Conservation (phyloP, 2,113 vertebrate genomes). For the Illadopsis cleaveri region DNA sequence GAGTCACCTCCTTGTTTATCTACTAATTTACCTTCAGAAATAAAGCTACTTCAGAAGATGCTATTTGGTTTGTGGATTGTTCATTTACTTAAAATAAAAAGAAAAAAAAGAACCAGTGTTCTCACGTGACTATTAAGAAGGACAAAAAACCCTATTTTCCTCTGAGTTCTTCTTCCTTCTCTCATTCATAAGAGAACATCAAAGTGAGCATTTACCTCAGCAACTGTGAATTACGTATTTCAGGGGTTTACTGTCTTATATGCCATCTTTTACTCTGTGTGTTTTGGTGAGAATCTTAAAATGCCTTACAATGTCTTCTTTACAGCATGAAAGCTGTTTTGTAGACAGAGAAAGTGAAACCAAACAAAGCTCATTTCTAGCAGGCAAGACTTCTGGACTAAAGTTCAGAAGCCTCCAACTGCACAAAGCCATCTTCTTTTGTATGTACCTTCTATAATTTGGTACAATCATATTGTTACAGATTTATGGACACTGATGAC, state of each 20-base stretch:
- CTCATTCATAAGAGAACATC: not conserved
- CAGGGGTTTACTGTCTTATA: not conserved
- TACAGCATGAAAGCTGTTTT: not conserved
- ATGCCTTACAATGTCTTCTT: not conserved
- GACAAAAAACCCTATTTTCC: not conserved
- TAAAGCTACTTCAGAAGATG: not conserved
- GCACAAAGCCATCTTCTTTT: not conserved
- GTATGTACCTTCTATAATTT: not conserved
- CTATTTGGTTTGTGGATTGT: not conserved
- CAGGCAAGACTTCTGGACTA: not conserved
- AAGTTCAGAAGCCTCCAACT: not conserved
- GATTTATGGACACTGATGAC: not conserved
- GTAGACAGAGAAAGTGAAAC: not conserved
- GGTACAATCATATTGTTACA: not conserved
- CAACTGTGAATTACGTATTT: not conserved
- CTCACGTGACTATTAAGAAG: not conserved
- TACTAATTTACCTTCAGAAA: not conserved
- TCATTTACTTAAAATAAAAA: not conserved
- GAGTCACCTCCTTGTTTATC: not conserved
- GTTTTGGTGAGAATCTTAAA: not conserved
- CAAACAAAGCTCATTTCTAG: not conserved
- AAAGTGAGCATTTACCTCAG: not conserved
- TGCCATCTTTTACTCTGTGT: not conserved
- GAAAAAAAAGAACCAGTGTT: not conserved
- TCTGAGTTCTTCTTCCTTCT: not conserved